Percentiles rank a stretch among this genome's conserved stretches.
phyloP scores from a whole-genome alignment of 2,113 vertebrate species.

The Lynx canadensis region DNA sequence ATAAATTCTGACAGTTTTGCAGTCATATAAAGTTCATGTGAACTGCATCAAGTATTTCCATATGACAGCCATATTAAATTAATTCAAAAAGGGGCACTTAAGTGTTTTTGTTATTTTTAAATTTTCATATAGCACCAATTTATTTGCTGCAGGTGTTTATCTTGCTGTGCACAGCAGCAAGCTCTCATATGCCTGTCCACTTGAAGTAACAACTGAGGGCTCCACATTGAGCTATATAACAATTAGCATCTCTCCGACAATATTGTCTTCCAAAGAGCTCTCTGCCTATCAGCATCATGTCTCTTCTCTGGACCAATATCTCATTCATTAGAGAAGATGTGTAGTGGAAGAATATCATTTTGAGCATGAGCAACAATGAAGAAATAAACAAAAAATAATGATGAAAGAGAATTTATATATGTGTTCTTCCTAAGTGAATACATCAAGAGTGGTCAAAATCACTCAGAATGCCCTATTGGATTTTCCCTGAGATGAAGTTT shows the following conservation, averaged over 20 bases:
- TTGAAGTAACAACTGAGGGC: not conserved
- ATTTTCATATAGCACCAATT: not conserved
- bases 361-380: not conserved
- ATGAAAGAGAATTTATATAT: not conserved
- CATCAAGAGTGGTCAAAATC: not conserved
- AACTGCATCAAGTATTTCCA: not conserved
- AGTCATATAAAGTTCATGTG: not conserved
- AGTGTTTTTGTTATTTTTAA: not conserved
- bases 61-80: not conserved
- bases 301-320: not conserved
- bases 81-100: not conserved
- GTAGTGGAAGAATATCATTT: not conserved
- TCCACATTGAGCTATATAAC: not conserved
- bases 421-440: not conserved
- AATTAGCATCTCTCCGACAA: not conserved
- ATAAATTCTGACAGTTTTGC: not conserved
- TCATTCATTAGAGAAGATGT: not conserved
- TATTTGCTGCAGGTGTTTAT: not conserved
- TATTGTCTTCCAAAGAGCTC: not conserved
- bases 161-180: not conserved
- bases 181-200: not conserved
- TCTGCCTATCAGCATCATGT: not conserved
- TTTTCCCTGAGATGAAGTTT: not conserved
- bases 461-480: not conserved
- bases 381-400: not conserved